phyloP scores from a whole-genome alignment of 2,113 vertebrate genomes.

The Cyrtonyx montezumae region DNA sequence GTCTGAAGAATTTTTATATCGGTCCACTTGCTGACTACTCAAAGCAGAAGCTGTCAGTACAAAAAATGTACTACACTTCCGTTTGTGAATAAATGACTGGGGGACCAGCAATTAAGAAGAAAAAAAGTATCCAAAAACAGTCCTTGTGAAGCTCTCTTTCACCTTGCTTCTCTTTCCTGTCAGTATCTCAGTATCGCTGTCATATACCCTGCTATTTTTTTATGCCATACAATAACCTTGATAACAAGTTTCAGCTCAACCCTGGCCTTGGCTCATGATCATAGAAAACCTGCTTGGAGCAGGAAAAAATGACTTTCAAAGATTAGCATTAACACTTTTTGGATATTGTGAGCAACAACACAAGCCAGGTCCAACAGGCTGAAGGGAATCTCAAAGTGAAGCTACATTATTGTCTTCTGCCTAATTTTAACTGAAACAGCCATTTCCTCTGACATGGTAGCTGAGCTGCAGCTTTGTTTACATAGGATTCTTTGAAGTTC shows the following conservation, averaged over 20 bases:
- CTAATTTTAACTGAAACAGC: conserved; percentile 25
- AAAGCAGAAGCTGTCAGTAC: background rate
- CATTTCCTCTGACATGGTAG: background rate
- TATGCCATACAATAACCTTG: background rate
- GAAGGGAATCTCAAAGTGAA: background rate
- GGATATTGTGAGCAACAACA: background rate
- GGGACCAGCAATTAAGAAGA: background rate
- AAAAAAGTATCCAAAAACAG: background rate
- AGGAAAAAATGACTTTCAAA: background rate
- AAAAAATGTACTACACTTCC: background rate
- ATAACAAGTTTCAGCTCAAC: background rate
- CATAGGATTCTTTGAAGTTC: conserved; percentile 9
- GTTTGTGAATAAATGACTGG: background rate
- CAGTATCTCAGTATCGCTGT: background rate
- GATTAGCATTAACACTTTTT: background rate
- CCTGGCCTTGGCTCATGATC: background rate
- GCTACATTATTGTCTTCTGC: background rate
- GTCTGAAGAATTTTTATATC: background rate
- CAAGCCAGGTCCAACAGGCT: background rate
- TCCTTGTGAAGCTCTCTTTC: background rate
- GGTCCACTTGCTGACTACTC: background rate
- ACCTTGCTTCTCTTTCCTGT: background rate
- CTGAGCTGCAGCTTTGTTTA: conserved; percentile 4
- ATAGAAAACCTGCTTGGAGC: background rate
- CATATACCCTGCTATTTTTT: background rate